A percentile compares a stretch with the other conserved stretches of the same genome.
Conservation (phyloP, 2,113 vertebrate species). For the Otis tarda region DNA sequence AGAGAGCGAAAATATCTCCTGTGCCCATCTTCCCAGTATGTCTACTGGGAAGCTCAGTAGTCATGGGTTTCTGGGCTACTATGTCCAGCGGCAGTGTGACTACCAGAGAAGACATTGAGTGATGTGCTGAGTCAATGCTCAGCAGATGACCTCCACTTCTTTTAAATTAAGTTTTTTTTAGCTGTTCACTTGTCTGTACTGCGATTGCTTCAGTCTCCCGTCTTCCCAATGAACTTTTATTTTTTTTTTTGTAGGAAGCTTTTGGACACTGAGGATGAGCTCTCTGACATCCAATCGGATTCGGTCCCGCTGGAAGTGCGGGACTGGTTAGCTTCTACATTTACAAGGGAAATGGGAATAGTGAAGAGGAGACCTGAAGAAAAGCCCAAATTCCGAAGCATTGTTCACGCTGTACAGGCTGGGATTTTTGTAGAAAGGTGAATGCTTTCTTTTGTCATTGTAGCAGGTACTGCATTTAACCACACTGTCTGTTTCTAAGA, state of each 20-base stretch:
- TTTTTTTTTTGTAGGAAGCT: conserved; percentile 79
- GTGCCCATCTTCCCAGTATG: background rate
- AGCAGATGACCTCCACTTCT: background rate
- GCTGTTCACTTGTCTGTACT: background rate
- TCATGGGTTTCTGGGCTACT: too few relatives aligned
- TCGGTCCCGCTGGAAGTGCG: conserved; percentile 93
- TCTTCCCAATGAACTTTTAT: background rate
- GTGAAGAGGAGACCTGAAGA: conserved; percentile 90
- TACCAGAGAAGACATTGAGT: background rate
- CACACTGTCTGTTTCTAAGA: background rate
- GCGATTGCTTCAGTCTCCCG: background rate
- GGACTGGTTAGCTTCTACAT: conserved; percentile 97
- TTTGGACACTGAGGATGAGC: conserved; percentile 94
- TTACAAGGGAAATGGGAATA: conserved; percentile 96
- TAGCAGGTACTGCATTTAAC: background rate
- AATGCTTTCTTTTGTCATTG: background rate
- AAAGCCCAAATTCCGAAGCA: conserved; percentile 96
- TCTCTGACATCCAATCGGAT: conserved; percentile 90
- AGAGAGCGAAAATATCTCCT: background rate
- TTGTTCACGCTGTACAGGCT: conserved; percentile 96
- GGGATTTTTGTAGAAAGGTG: conserved; percentile 97
- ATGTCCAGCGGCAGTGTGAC: background rate
- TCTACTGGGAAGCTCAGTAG: too few relatives aligned
- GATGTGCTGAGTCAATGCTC: background rate
- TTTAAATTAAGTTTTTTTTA: background rate